Evolutionary conservation across 2,888 invertebrate genomes (phyloP), one percentile per base, ranked within the genome.

Genomic region (Dinocampus coccinellae): DNA sequence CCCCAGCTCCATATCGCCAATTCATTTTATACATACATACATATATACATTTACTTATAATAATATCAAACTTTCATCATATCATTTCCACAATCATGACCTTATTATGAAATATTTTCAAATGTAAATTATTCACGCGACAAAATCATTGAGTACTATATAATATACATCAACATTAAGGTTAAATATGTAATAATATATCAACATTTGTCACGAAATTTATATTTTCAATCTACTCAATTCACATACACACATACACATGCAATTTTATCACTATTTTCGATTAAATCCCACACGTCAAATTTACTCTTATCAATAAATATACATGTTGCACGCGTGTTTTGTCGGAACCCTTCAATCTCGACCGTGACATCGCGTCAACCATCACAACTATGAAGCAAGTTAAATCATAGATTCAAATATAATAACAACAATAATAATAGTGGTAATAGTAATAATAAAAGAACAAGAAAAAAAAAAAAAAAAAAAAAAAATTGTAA

Each of bases 281-380:
- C 39, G 39, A 39, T 39, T 39, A 39, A 39, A 39, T n/a, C 39
- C n/a, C n/a, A 39, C 39, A 39, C 39, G 13, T 39, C n/a, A 39
- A 39, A 39, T 2, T 39, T 11, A 39, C n/a, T 39, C 11, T n/a
- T 39, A 39, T 39, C 39, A 4, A 39, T 39, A 39, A 39, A 39
- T 39, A 39, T 39, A 39, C 39, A n/a, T 13, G 20, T 39, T 34
- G 13, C 39, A 39, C 39, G 39, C 39, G n/a, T n/a, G 39, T 39
- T 39, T 39, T 39, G 39, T 39, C 39, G n/a, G 24, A 57, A 57
- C 26, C 66, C 66, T 22, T 66, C 39, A 22, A 34, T 24, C 36
- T 13, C n/a, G n/a, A 47, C 33, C 29, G 33, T 47, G 39, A 34
- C 29, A 16, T 26, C 64, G 66, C 66, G 57, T 55, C 24, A 55